Base-by-base conservation (phyloP, 2,797 vertebrate species). In the Scolopax rusticola region DNA sequence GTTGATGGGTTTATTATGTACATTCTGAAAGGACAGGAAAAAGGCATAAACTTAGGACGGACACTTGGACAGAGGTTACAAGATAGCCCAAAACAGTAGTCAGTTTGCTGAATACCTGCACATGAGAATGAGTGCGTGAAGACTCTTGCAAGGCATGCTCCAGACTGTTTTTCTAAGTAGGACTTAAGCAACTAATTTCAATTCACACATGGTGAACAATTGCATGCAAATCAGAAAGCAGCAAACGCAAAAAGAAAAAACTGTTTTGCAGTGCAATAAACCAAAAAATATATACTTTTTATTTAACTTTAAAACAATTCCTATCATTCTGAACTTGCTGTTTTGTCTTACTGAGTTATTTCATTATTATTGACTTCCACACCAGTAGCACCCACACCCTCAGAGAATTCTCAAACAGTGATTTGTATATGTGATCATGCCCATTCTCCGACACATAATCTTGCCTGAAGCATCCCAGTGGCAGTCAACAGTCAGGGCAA, bases 231-330 rank as follows among this genome's bases (percentile, higher is more conserved):
- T 65, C 36, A n/a, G 33, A 77, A 93, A 85, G 30, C 9, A 67
- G 21, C 4, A 93, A 81, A 79, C 2, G 1, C 7, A 50, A 24
- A 33, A 33, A 33, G 33, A 33, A 33, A 33, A 33, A 60, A 84
- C 8, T 25, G 8, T 8, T 87, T 82, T 67, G 24, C n/a, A 61
- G 7, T 28, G 12, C 11, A 51, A 78, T 47, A 61, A 87, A 12
- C 3, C 0, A 30, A 54, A 74, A 78, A 32, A 11, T 17, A 0
- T 5, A 23, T 2, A 23, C 4, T 8, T 13, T 47, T 51, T 83
- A 18, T 77, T 75, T 38, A 23, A 38, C 8, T 57, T 67, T 8
- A 38, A 73, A 90, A n/a, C 3, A 64, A 41, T 83, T 24, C 3
- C 18, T 71, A 28, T 18, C 8, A 30, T 83, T 78, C n/a, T 70